Base-by-base conservation (phyloP, 2,113 vertebrate genomes). In the Columba livia region DNA sequence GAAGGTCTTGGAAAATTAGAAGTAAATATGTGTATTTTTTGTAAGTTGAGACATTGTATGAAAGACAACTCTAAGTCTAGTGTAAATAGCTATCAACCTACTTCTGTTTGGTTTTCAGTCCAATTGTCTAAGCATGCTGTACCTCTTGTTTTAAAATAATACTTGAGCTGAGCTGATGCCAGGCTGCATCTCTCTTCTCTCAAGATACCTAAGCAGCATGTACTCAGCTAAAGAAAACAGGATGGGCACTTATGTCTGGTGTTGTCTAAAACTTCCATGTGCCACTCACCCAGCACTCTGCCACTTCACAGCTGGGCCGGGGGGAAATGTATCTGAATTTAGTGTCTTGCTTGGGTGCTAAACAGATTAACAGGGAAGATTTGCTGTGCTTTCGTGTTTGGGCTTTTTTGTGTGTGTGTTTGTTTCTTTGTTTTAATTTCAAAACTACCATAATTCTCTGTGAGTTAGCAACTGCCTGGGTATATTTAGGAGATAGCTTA, bases 51-150 rank as follows among this genome's bases (percentile, higher is more conserved):
- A 90, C 95, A 86, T 90, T 24, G 26, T 83, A 79, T 66, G 80
- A 97, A 93, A 96, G 88, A 51, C 74, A 94, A 81, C 44, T 79
- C 51, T 93, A 97, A 97, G 65, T 81, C 95, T 57, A 96, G 57
- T 93, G 97, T 90, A 97, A 98, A 98, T 50, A 98, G 18, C 40
- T 80, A 87, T 69, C 81, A 94, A 38, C 72, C 51, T 83, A 96
- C 80, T 95, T 88, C 77, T 98, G 90, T 98, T 98, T 98, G 97
- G 50, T 96, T 97, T 98, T 97, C 95, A 34, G 93, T 92, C 84
- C 93, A 83, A 16, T 95, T 89, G 86, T 85, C 91, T 96, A 91
- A 97, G 87, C 32, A 44, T 72, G 82, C 78, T 96, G 47, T 69
- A 87, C 53, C 66, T 81, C 25, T 14, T 89, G 53, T 79, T 97